Evolutionary conservation across 1,140 invertebrate genomes (phyloP), one percentile per base, ranked within the genome.

Genomic region (Lordiphosa clarofinis): DNA sequence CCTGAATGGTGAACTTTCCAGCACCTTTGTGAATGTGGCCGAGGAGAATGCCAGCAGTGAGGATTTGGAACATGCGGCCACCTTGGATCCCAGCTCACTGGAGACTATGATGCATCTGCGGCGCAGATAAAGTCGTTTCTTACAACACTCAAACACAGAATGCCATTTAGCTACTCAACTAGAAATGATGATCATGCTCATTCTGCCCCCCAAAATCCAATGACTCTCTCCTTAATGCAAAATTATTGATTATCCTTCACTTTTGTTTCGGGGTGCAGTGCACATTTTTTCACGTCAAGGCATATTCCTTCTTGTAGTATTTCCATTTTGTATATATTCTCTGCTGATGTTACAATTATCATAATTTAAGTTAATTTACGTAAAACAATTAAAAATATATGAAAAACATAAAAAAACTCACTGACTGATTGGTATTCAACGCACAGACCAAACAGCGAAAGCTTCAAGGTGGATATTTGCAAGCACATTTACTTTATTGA

Each of bases 11-110:
- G 94, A 94, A 72, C 89, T 96, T 13, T 95, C 94, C 1, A 92
- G 93, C 40, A 93, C 94, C 37, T 96, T 95, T 73, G 94, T 95
- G 4, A 94, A 95, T 86, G 95, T 95, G 35, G 95, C 94, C 37
- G 93, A 95, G 89, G 94, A 94, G 64, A 95, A 95, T 87, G 92
- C 94, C n/a, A 90, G 92, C 48, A 93, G 91, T 64, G 91, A 92
- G 88, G 92, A 93, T 64, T 89, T 93, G 59, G 92, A 93, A 61
- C 90, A 91, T 69, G 78, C 92, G 10, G 90, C 91, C 36, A 91
- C 92, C 15, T 88, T 91, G 73, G 91, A 92, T 56, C 90, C 90
- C 56, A 91, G 91, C 15, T 90, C 88, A 3, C 55, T 90, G 49
- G 89, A 90, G 71, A 58, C 76, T 47, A 89, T 89, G 88, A 88